Base-by-base conservation (phyloP, 1,140 invertebrate genomes). In the Periplaneta americana region DNA sequence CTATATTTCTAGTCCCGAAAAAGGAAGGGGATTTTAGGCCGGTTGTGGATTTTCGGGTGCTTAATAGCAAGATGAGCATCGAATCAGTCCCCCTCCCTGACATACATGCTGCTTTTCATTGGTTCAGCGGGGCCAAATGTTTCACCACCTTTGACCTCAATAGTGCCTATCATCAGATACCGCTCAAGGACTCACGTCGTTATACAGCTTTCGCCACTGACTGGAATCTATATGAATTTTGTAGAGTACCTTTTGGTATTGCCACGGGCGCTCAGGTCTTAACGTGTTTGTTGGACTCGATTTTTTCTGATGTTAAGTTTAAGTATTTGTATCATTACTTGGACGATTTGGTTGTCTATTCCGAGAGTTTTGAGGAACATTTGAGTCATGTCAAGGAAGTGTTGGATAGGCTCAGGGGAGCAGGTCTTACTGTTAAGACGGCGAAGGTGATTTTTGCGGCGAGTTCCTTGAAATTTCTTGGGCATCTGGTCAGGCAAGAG, bases 261-360 rank as follows among this genome's bases (percentile, higher is more conserved):
- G 79, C 79, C 1, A 74, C 37, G 4, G 37, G 37, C 22, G 79
- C 37, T 33, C 57, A 57, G 31, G 32, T 74, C 11, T 32, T 74
- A 2, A 48, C n/a, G 31, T 28, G 9, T 2, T 32, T 80, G 8
- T 31, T 80, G 79, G 79, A 80, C 37, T 4, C 4, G 2, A 74
- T 80, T 1, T 74, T 80, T 33, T 15, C 9, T 31, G 79, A 74
- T 17, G 34, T 80, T 6, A 80, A 22, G 22, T 80, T 57, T 34
- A 39, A 74, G 10, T 81, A 34, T 37, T 31, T 37, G 9, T 75
- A 77, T 18, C 34, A 75, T 37, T 88, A 86, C 80, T 33, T 88
- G 48, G 87, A 87, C 83, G 89, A 87, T 80, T 83, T 85, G 34
- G 82, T 86, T 66, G 82, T 83, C 78, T 83, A 82, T 33, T 82